Conservation (phyloP, 2,113 vertebrate species). For the Variabilichromis moorii region DNA sequence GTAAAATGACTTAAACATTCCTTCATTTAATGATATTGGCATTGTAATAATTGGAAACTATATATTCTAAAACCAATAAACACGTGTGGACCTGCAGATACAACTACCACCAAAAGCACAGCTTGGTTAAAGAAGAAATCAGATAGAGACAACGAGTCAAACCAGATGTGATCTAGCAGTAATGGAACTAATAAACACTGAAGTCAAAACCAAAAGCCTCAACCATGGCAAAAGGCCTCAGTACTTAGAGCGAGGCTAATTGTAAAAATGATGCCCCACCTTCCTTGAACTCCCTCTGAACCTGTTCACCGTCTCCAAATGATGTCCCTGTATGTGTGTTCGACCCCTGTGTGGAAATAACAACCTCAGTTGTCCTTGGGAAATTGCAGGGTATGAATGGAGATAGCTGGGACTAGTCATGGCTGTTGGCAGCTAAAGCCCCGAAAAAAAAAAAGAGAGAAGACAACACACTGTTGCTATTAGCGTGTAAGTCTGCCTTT, state of each 20-base stretch:
- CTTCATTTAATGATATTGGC: neutral
- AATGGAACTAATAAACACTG: neutral
- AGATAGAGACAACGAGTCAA: neutral
- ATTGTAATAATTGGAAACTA: neutral
- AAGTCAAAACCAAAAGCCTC: neutral
- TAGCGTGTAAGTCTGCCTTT: constrained; percentile 29
- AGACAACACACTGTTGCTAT: constrained; percentile 40
- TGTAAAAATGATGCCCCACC: constrained; percentile 30
- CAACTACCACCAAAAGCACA: neutral
- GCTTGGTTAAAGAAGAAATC: neutral
- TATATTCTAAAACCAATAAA: neutral
- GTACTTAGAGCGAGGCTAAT: constrained; percentile 18
- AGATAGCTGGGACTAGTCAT: neutral
- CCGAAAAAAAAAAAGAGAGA: neutral
- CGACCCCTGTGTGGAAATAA: constrained; percentile 34
- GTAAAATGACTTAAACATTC: neutral
- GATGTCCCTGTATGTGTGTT: constrained; percentile 12
- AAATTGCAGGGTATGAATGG: constrained; percentile 36
- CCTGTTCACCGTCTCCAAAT: constrained; percentile 10
- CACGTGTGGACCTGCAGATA: neutral
- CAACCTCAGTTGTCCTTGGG: constrained; percentile 3
- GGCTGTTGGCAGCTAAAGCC: neutral
- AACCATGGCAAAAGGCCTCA: neutral
- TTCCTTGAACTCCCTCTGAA: constrained; percentile 58
- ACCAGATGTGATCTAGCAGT: neutral